A percentile compares a stretch with the other conserved stretches of the same genome.
phyloP scores from a whole-genome alignment of 2,113 vertebrate genomes.

The Alouatta palliata region DNA sequence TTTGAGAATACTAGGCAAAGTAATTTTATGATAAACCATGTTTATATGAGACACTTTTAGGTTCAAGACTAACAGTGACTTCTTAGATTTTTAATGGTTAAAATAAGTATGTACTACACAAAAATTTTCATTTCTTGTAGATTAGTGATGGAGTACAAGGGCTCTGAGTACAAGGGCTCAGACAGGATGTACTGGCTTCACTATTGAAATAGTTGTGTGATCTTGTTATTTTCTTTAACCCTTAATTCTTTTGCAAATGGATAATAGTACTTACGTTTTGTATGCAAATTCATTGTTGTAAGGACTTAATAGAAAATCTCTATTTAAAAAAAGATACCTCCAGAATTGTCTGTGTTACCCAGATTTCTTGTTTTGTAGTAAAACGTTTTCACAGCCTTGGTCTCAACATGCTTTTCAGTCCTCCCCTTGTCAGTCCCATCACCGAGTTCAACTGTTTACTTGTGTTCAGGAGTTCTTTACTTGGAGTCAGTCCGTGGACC shows the following conservation, averaged over 20 bases:
- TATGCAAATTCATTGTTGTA: constrained; percentile 30
- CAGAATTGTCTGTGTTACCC: not conserved
- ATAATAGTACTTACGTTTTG: constrained; percentile 4
- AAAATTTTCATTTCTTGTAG: constrained; percentile 28
- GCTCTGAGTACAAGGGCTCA: not conserved
- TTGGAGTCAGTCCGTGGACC: not conserved
- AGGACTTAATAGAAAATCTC: constrained; percentile 25
- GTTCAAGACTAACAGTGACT: not conserved
- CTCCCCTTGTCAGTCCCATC: not conserved
- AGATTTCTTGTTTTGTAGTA: constrained; percentile 24
- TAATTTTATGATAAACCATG: constrained; percentile 57
- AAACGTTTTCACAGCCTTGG: not conserved
- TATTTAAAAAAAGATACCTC: not conserved
- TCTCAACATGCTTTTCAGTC: not conserved
- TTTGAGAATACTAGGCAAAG: constrained; percentile 40
- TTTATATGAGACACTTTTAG: constrained; percentile 20
- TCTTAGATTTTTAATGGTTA: constrained; percentile 42
- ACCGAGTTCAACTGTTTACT: not conserved
- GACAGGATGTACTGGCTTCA: not conserved
- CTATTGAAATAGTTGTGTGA: constrained; percentile 33
- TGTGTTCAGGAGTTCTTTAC: not conserved
- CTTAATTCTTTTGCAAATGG: constrained; percentile 47
- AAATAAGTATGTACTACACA: not conserved
- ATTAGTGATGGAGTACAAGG: not conserved
- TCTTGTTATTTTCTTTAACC: constrained; percentile 20